Percentiles rank a stretch among this genome's conserved stretches.
Evolutionary conservation across 2,888 invertebrate genomes (phyloP).

Genomic region (Chloroclysta siterata): DNA sequence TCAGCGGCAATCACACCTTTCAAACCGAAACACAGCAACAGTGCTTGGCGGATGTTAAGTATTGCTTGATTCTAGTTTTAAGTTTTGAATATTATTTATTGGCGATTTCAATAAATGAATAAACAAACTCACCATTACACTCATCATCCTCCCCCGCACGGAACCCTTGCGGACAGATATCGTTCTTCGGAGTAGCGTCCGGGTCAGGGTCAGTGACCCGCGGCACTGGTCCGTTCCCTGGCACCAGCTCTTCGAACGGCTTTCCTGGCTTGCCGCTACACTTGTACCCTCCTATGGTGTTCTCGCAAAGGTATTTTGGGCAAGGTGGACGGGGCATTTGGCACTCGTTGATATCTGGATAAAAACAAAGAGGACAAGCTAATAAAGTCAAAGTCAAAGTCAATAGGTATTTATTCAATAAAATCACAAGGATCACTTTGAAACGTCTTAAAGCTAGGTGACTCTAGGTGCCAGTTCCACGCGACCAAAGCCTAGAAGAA

Average conservation of each 20-base stretch:
- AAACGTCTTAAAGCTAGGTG: too few relatives aligned
- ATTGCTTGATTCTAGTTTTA: too few relatives aligned
- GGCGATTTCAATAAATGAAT: too few relatives aligned
- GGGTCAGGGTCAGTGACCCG: slow-evolving; percentile 49
- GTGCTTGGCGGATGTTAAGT: too few relatives aligned
- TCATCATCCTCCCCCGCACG: slow-evolving; percentile 79
- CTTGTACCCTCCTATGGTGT: slow-evolving; percentile 80
- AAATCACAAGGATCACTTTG: too few relatives aligned
- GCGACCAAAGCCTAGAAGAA: too few relatives aligned
- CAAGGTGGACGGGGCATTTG: slow-evolving; percentile 76
- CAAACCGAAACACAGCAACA: too few relatives aligned
- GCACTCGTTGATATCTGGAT: slow-evolving; percentile 94
- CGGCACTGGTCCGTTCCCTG: slow-evolving; percentile 41
- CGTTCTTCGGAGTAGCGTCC: slow-evolving; percentile 54
- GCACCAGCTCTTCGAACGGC: slow-evolving; percentile 61
- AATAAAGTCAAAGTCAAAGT: too few relatives aligned
- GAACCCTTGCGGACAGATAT: slow-evolving; percentile 84
- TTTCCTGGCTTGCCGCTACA: slow-evolving; percentile 78
- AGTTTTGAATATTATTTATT: too few relatives aligned
- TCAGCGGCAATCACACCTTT: too few relatives aligned
- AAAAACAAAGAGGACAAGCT: not conserved
- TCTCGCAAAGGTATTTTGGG: slow-evolving; percentile 78
- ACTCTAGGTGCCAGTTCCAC: too few relatives aligned
- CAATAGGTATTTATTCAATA: too few relatives aligned
- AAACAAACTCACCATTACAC: slow-evolving; percentile 72